Percentiles rank a stretch among this genome's conserved stretches.
Evolutionary conservation across 2,797 vertebrate species (phyloP).

Genomic region (Trichosurus vulpecula): DNA sequence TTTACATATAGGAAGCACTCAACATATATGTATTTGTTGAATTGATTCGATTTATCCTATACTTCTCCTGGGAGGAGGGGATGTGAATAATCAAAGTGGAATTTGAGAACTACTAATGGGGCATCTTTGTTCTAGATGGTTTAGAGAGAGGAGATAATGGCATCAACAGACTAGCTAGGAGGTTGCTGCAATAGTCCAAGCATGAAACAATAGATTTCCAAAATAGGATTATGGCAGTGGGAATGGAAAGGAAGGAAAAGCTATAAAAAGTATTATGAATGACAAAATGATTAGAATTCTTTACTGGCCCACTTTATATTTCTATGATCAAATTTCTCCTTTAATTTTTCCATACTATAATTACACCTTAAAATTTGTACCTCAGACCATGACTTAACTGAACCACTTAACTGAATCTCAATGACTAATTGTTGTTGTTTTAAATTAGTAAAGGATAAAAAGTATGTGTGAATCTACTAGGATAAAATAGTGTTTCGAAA

Average conservation of each 20-base stretch:
- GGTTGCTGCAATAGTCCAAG: background rate
- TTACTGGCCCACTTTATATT: background rate
- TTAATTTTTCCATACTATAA: background rate
- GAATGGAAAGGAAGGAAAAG: background rate
- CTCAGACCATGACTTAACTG: background rate
- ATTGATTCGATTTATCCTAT: background rate
- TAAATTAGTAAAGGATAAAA: background rate
- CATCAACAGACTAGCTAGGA: background rate
- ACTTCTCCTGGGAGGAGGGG: background rate
- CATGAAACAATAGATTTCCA: background rate
- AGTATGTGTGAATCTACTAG: background rate
- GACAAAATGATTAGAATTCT: background rate
- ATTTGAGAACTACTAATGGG: background rate
- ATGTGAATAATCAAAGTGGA: background rate
- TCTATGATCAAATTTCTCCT: background rate
- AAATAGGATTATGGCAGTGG: background rate
- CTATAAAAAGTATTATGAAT: background rate
- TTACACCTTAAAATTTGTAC: conserved; percentile 27
- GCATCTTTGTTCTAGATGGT: background rate
- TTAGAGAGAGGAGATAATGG: background rate
- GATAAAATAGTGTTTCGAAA: background rate
- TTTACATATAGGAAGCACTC: background rate
- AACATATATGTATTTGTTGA: background rate
- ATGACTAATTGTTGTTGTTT: background rate
- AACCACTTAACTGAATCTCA: background rate